Evolutionary conservation across 2,797 vertebrate species (phyloP).

Genomic region (Enteromius afrohamiltoni): DNA sequence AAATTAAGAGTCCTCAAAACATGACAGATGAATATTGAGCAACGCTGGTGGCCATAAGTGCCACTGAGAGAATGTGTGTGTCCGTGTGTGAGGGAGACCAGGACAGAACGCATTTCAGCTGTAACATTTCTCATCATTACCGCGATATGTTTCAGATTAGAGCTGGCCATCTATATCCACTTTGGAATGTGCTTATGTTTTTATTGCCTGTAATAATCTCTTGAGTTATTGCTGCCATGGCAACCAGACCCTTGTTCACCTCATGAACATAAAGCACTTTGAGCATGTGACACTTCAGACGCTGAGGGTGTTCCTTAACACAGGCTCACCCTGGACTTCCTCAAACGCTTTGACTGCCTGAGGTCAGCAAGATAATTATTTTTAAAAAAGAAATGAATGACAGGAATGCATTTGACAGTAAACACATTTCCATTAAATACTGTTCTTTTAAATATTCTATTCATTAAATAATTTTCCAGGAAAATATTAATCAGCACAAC

Average conservation of each 20-base stretch:
- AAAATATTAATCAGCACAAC: neutral
- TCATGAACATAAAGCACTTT: slow-evolving; percentile 14
- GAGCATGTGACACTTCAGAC: slow-evolving; percentile 36
- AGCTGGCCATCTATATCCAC: slow-evolving; percentile 8
- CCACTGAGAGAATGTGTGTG: neutral
- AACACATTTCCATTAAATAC: neutral
- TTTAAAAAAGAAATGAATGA: neutral
- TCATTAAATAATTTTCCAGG: neutral
- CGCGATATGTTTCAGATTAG: slow-evolving; percentile 23
- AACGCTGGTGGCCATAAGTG: neutral
- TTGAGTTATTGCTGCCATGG: slow-evolving; percentile 41
- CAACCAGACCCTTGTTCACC: slow-evolving; percentile 27
- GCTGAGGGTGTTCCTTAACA: slow-evolving; percentile 57
- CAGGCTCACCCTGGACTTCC: slow-evolving; percentile 5
- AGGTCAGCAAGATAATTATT: neutral
- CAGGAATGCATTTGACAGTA: neutral
- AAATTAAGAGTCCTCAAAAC: slow-evolving; percentile 25
- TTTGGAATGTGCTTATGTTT: slow-evolving; percentile 47
- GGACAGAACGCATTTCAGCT: neutral
- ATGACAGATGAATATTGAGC: neutral
- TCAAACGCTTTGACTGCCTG: slow-evolving; percentile 22
- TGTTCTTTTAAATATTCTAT: neutral
- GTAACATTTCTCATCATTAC: slow-evolving; percentile 7
- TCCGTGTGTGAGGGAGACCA: neutral
- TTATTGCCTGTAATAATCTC: slow-evolving; percentile 51